Evolutionary conservation across 2,888 invertebrate species (phyloP), one percentile per base, ranked within the genome.

Genomic region (Lasioglossum morio): DNA sequence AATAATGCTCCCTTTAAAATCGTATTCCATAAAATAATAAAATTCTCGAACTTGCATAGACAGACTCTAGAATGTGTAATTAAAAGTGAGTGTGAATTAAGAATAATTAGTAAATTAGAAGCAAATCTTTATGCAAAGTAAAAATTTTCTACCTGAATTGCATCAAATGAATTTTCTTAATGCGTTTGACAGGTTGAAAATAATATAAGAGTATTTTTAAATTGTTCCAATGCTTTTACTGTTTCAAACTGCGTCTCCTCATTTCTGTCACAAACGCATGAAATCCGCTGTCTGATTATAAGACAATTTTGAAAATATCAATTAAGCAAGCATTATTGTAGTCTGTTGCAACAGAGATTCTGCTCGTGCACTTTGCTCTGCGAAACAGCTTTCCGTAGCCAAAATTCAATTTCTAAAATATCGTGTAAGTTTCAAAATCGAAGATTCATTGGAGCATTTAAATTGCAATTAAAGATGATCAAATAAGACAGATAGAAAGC

Each of bases 271-370:
- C 7, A 12, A 12, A 3, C 43, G 12, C 43, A 43, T 43, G 3
- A 43, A 43, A 43, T 14, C 43, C 43, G 12, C 12, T 40, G 8
- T 40, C 40, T 40, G 40, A 12, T 46, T 16, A 43, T 43, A 4
- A 14, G 46, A 2, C 14, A 16, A 46, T 46, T 46, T 46, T 16
- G 74, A 1, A 60, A 27, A 27, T 12, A n/a, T 27, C 4, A 8
- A 60, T 60, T 53, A 53, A 14, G 60, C 60, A 16, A 63, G 30
- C 63, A 63, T 63, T 63, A 43, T 27, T 81, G 81, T 73, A 73
- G 82, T 77, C 66, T 81, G 79, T 60, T 74, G 79, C 73, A 78
- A 81, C 73, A 53, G 72, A 60, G 69, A 75, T 75, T 43, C 43
- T 43, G 30, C 57, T 27, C 40, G 23, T 34, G 70, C 27, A 40